Evolutionary conservation across 2,113 vertebrate species (phyloP).

Genomic region (Formicarius rufipectus): DNA sequence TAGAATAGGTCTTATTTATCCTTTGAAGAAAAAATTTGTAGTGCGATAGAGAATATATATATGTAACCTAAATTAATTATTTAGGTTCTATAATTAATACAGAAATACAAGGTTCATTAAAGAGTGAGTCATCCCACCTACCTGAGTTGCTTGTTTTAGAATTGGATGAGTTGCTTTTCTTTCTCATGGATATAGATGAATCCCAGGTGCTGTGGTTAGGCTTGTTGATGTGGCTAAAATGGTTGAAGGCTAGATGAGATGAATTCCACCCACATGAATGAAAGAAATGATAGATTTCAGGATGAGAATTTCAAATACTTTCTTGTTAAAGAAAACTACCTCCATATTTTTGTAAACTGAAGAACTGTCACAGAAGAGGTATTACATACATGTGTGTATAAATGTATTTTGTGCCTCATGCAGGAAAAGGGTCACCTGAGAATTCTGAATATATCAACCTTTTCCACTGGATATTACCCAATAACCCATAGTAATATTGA

Average conservation of each 20-base stretch:
- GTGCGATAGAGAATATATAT: neutral
- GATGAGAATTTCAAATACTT: neutral
- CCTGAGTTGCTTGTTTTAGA: neutral
- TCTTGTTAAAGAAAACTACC: neutral
- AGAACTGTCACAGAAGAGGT: neutral
- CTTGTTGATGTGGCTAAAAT: neutral
- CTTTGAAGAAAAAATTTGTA: neutral
- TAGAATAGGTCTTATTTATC: neutral
- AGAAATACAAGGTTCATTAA: neutral
- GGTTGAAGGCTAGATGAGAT: neutral
- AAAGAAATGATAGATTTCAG: neutral
- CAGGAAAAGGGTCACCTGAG: neutral
- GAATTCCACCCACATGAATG: neutral
- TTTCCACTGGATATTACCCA: constrained; percentile 10
- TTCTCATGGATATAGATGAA: neutral
- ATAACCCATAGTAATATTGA: neutral
- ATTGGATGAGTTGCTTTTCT: neutral
- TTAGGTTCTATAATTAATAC: neutral
- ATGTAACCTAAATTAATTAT: neutral
- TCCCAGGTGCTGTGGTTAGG: neutral
- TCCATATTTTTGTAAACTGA: neutral
- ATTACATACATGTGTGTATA: accelerated
- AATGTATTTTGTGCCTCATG: neutral
- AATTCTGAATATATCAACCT: neutral
- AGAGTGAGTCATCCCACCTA: neutral